Percentiles rank a stretch among this genome's conserved stretches.
phyloP scores from a whole-genome alignment of 2,888 invertebrate genomes.

The Monopis laevigella region DNA sequence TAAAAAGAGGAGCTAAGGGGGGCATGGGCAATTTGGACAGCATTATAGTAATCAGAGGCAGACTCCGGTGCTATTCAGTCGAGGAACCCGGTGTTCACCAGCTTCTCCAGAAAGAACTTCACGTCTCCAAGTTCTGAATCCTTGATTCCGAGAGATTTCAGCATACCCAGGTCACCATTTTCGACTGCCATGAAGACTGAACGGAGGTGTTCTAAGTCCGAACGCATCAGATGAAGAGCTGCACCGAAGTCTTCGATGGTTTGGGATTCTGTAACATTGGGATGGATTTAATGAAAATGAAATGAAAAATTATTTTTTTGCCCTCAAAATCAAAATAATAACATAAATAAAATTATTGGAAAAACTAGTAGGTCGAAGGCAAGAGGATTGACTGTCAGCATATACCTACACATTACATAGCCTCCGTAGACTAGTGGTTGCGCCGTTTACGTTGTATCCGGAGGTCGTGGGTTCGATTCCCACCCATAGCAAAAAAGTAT shows the following conservation, averaged over 20 bases:
- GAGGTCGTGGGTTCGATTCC: too few species aligned
- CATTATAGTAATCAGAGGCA: slow-evolving; percentile 76
- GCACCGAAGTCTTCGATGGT: slow-evolving; percentile 95
- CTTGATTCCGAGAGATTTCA: slow-evolving; percentile 93
- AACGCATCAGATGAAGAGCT: slow-evolving; percentile 84
- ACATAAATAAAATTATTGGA: too few species aligned
- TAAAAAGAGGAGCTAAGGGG: slow-evolving; percentile 79
- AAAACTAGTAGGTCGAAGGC: too few species aligned
- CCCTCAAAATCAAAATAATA: too few species aligned
- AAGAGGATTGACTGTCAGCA: too few species aligned
- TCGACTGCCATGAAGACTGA: slow-evolving; percentile 96
- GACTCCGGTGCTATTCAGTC: slow-evolving; percentile 85
- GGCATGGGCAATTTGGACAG: slow-evolving; percentile 67
- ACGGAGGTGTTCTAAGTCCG: slow-evolving; percentile 91
- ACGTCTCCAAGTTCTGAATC: slow-evolving; percentile 95
- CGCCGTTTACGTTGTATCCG: too few species aligned
- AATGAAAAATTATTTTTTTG: too few species aligned
- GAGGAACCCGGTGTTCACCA: slow-evolving; percentile 95
- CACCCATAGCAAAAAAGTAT: too few species aligned
- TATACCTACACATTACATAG: too few species aligned
- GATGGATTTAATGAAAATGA: too few species aligned
- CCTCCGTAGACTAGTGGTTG: too few species aligned
- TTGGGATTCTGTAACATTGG: slow-evolving; percentile 87
- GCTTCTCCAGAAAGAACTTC: slow-evolving; percentile 94
- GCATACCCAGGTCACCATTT: slow-evolving; percentile 93